Evolutionary conservation across 2,888 invertebrate species (phyloP).

Genomic region (Papilio protenor): DNA sequence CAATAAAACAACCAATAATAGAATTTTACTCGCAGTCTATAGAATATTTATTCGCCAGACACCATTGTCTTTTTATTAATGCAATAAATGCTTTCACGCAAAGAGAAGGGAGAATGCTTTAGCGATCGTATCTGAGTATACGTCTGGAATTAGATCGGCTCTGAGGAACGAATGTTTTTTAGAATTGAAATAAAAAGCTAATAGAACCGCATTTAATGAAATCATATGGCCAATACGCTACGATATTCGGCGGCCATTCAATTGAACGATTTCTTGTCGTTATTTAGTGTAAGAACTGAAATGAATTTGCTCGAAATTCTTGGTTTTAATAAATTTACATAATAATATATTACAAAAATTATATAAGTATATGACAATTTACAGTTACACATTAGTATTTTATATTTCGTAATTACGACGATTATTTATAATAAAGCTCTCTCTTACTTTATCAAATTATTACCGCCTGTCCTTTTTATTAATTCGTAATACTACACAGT

Average conservation of each 20-base stretch:
- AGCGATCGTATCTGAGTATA: constrained; percentile 46
- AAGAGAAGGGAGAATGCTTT: constrained; percentile 46
- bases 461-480: no score
- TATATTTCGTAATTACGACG: no score
- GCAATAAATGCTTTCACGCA: constrained; percentile 46
- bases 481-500: no score
- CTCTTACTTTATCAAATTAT: no score
- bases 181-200: constrained; percentile 10
- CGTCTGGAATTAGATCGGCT: constrained; percentile 38
- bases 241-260: background rate
- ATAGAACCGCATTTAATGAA: background rate
- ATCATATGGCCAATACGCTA: background rate
- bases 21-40: constrained; percentile 20
- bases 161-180: constrained; percentile 26
- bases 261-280: background rate
- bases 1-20: constrained; percentile 37
- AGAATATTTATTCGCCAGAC: constrained; percentile 40
- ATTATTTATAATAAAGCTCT: no score
- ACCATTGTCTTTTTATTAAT: constrained; percentile 45
- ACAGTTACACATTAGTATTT: no score
- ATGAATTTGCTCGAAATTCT: background rate
- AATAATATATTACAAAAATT: background rate
- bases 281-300: background rate
- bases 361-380: no score
- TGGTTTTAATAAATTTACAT: background rate